Base-by-base conservation (phyloP, 2,888 invertebrate genomes). In the Rotaria magnacalcarata region DNA sequence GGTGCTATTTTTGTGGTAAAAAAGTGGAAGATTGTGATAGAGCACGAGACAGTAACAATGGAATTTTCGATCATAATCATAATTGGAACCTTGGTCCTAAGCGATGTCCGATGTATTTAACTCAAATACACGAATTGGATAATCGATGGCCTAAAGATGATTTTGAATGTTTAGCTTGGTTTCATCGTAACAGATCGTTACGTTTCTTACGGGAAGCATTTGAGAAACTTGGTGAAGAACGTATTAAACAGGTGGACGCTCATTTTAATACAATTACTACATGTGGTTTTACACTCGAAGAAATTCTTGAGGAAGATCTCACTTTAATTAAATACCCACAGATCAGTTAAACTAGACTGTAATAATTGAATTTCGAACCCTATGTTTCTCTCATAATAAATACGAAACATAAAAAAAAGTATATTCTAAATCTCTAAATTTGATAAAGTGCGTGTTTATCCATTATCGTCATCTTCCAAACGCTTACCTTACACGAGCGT, bases 61-160 rank as follows among this genome's bases (percentile, higher is more conserved):
- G 50, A 50, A 50, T 50, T 11, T 50, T 11, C 14, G 50, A 50
- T 50, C 50, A 50, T 50, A 67, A 34, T 80, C 47, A n/a, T n/a
- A 10, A 47, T 14, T 80, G 80, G 80, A 8, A 80, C 0, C 24
- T 3, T 3, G 47, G 21, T 80, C 43, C 47, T 10, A 6, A 43
- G 10, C 80, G 80, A 41, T 80, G 80, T 80, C 80, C 80, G n/a
- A 80, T 80, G 80, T 80, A 80, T 47, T 47, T 80, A 10, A 43
- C 47, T n/a, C 47, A 43, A 24, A 1, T 80, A 24, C 1, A 0
- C n/a, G 80, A 80, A 14, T 10, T 80, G n/a, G 80, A 80, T 80
- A 5, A 43, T 14, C 47, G 47, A 47, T 80, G 80, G 80, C 24
- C 43, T n/a, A 47, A 47, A 1, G 80, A 80, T 80, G 80, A 80